A percentile compares a stretch with the other conserved stretches of the same genome.
phyloP scores from a whole-genome alignment of 2,113 vertebrate species.

The Labeo rohita region DNA sequence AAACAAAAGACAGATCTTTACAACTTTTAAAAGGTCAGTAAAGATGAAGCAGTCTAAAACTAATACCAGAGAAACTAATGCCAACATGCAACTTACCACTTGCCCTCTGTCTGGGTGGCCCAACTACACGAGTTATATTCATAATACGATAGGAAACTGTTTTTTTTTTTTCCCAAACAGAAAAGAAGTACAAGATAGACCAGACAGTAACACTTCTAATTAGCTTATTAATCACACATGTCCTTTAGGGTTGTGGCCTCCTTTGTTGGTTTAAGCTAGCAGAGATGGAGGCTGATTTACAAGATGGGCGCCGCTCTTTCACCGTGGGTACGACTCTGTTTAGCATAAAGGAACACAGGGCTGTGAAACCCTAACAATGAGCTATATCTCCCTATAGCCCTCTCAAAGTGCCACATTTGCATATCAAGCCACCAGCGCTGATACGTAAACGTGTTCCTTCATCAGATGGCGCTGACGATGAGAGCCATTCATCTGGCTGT shows the following conservation, averaged over 20 bases:
- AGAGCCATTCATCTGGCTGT: constrained; percentile 64
- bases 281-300: constrained; percentile 66
- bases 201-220: neutral
- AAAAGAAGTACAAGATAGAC: neutral
- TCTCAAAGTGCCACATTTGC: constrained; percentile 70
- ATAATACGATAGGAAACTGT: neutral
- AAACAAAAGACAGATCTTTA: constrained; percentile 5
- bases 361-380: constrained; percentile 70
- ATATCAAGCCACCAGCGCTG: constrained; percentile 74
- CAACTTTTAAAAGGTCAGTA: neutral
- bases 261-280: constrained; percentile 70
- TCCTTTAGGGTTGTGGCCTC: constrained; percentile 62
- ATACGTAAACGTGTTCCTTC: constrained; percentile 75
- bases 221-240: constrained; percentile 64
- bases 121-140: neutral
- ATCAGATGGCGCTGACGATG: constrained; percentile 68
- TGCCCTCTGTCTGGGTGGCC: neutral
- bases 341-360: constrained; percentile 70
- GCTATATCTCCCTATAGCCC: constrained; percentile 70
- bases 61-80: neutral
- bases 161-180: neutral
- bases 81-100: neutral
- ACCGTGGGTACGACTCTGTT: constrained; percentile 67
- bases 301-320: constrained; percentile 60
- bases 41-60: neutral